Evolutionary conservation across 2,797 vertebrate species (phyloP), one percentile per base, ranked within the genome.

Genomic region (Otolemur crassicaudatus): DNA sequence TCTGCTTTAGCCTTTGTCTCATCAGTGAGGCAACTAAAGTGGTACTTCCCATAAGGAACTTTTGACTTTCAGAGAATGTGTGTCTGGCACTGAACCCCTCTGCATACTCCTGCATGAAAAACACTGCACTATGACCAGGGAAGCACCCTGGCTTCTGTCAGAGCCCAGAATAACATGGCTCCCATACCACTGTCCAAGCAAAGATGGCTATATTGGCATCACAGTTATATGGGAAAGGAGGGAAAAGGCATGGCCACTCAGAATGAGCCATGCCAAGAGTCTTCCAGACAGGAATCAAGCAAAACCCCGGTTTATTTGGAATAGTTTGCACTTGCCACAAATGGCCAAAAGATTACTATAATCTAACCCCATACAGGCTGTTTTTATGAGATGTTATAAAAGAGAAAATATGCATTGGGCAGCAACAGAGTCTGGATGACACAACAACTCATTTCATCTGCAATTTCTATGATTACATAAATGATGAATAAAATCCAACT

Each of bases 381-480:
- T 60, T 96, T 97, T 98, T 95, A 93, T 89, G 83, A 40, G 7
- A 94, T 77, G 56, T 91, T 94, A 93, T 79, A 94, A 91, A 95
- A 89, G 67, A 84, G 43, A 94, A 94, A 85, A 95, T 65, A 91
- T 31, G 67, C 34, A 72, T 17, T 84, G 63, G 56, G 67, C 82
- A 83, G 53, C 49, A 90, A 69, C 81, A 79, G 37, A 96, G n/a
- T 11, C 34, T 14, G 22, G 31, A 77, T 95, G 75, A 87, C 89
- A 94, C 83, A 95, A 92, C 53, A 61, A 63, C 53, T 83, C 96
- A 81, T 96, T 97, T 96, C 83, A 76, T 95, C 90, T 94, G 89
- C 92, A 97, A 97, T 96, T 95, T 97, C 79, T 77, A 67, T 92
- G 80, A 97, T 97, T 95, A 91, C 75, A 90, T 94, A 96, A 95